Conservation (phyloP, 2,797 vertebrate species). For the Sebastes minor region DNA sequence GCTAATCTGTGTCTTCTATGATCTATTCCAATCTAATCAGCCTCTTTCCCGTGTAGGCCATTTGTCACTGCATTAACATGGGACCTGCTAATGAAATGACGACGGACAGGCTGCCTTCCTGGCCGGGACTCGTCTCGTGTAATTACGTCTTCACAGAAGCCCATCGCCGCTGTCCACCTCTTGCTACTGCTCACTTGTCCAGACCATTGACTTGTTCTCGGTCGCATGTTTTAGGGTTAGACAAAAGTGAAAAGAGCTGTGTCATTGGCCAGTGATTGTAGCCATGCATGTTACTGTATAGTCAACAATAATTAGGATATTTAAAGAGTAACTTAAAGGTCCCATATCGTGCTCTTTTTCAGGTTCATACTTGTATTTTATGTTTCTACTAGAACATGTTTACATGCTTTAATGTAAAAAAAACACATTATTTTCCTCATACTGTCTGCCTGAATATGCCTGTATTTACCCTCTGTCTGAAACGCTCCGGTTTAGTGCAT, state of each 20-base stretch:
- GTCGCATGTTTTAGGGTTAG: neutral
- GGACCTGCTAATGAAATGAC: conserved; percentile 66
- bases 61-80: conserved; percentile 69
- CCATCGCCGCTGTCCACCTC: neutral
- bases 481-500: too few species aligned
- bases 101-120: conserved; percentile 46
- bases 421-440: too few species aligned
- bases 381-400: too few species aligned
- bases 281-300: neutral
- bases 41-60: conserved; percentile 33
- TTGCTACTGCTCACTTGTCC: neutral
- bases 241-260: neutral
- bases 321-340: neutral
- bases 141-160: conserved; percentile 35
- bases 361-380: too few species aligned
- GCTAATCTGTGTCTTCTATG: conserved; percentile 69
- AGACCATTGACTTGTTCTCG: neutral
- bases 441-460: too few species aligned
- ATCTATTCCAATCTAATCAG: conserved; percentile 73
- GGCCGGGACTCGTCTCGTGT: conserved; percentile 7
- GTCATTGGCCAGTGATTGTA: neutral
- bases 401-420: too few species aligned
- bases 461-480: too few species aligned
- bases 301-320: neutral
- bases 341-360: too few species aligned